Evolutionary conservation across 2,113 vertebrate genomes (phyloP), one percentile per base, ranked within the genome.

Genomic region (Nestor notabilis): DNA sequence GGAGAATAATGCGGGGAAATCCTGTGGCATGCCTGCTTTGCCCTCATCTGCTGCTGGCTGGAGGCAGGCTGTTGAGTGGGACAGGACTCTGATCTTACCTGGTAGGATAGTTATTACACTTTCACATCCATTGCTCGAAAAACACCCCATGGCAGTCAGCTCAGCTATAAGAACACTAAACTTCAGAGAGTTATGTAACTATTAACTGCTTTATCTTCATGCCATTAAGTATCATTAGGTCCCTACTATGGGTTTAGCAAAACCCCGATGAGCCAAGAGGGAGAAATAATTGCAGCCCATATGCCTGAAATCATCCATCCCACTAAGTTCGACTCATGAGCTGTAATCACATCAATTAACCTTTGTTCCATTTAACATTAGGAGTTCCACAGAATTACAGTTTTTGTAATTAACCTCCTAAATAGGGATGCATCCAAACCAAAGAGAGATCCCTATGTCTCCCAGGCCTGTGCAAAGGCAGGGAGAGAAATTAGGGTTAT

Each of bases 301-400:
- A 82, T 95, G 92, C 58, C 87, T 95, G 82, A 90, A 91, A 95
- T 94, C 87, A 95, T 96, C 93, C 78, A 65, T 93, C 89, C 94
- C 87, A 89, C 89, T 96, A 91, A 96, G 63, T 96, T 95, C 53
- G 63, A 89, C 46, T 96, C 80, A 60, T 78, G 84, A 97, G 90
- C 92, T 10, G 9, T 89, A 95, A 95, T 97, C 92, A 89, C 75
- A 94, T 93, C 93, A 95, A 92, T 97, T 97, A 97, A 97, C 93
- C 95, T 97, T 89, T 95, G 85, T 87, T 93, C 94, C 63, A 90
- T 21, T 87, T 92, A 96, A 89, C 85, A 82, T 96, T 93, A 88
- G 89, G 90, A 96, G 49, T 79, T 61, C 69, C 66, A 72, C n/a
- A 91, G 84, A 94, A 93, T 91, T 92, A 89, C 70, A 55, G 70